Evolutionary conservation across 2,888 invertebrate genomes (phyloP).

Genomic region (Drosophila setosimentum): DNA sequence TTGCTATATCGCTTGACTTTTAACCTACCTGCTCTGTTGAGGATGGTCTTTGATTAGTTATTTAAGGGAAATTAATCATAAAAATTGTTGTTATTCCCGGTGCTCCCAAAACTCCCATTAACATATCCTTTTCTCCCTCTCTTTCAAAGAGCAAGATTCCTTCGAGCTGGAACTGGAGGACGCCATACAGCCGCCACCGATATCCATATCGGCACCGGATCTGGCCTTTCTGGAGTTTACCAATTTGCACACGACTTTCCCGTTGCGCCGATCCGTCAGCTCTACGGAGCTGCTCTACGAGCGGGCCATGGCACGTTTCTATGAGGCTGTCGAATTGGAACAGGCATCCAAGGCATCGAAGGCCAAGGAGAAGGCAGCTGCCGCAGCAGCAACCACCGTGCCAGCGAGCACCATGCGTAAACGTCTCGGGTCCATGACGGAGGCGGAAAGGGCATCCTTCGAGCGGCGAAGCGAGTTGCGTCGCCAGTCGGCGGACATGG

Average conservation of each 20-base stretch:
- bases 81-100: neutral
- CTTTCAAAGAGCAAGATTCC: conserved; percentile 86
- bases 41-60: neutral
- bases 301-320: conserved; percentile 92
- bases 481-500: conserved; percentile 86
- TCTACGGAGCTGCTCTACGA: conserved; percentile 94
- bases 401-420: conserved; percentile 80
- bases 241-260: conserved; percentile 85
- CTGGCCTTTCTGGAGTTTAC: conserved; percentile 88
- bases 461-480: conserved; percentile 86
- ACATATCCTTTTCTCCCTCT: conserved; percentile 2
- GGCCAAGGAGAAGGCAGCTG: conserved; percentile 61
- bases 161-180: conserved; percentile 89
- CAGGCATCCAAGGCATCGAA: conserved; percentile 87
- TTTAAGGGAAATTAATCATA: neutral
- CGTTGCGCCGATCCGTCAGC: conserved; percentile 90
- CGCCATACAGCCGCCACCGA: conserved; percentile 90
- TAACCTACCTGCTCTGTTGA: neutral
- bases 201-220: conserved; percentile 93
- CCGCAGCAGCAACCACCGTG: conserved; percentile 40
- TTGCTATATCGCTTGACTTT: neutral
- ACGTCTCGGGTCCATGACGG: conserved; percentile 86
- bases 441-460: conserved; percentile 85
- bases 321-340: conserved; percentile 91
- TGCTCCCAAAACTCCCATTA: neutral